A percentile compares a stretch with the other conserved stretches of the same genome.
These are phyloP conservation scores for Helleia helle DNA, from an alignment of 2,888 invertebrate species.

Conservation along the genomic window DNA sequence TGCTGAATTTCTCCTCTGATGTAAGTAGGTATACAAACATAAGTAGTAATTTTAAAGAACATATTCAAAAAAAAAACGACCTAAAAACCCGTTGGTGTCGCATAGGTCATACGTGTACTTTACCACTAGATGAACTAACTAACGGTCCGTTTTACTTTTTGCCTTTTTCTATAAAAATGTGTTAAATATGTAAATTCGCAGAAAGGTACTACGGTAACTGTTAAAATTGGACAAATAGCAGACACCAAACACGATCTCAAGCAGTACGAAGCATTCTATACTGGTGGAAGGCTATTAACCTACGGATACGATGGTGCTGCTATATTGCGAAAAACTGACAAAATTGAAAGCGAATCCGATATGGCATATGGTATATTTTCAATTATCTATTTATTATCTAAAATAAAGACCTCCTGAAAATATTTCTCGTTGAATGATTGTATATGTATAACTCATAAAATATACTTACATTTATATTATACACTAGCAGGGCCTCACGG, in stretches of 20 bases:
- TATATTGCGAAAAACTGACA: conserved; percentile 36
- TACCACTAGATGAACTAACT: no score
- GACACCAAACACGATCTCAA: conserved; percentile 49
- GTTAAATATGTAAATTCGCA: conserved; percentile 22
- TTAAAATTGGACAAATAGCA: conserved; percentile 49
- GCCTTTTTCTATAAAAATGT: background rate
- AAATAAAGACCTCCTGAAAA: no score
- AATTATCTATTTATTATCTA: no score
- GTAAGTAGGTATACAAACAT: no score
- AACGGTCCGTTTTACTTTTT: background rate
- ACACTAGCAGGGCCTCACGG: no score
- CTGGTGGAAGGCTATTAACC: conserved; percentile 36
- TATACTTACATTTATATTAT: no score
- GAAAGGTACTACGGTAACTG: conserved; percentile 57
- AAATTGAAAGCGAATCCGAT: conserved; percentile 28
- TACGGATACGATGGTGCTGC: conserved; percentile 46
- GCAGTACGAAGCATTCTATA: conserved; percentile 35
- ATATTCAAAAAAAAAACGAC: no score
- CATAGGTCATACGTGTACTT: no score
- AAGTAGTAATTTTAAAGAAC: background rate
- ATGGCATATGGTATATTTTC: no score
- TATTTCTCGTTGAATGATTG: no score
- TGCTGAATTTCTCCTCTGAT: conserved; percentile 44
- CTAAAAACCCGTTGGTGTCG: no score
- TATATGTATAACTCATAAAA: no score